A percentile compares a stretch with the other conserved stretches of the same genome.
Evolutionary conservation across 2,113 vertebrate species (phyloP).

Genomic region (Chrysemys picta): DNA sequence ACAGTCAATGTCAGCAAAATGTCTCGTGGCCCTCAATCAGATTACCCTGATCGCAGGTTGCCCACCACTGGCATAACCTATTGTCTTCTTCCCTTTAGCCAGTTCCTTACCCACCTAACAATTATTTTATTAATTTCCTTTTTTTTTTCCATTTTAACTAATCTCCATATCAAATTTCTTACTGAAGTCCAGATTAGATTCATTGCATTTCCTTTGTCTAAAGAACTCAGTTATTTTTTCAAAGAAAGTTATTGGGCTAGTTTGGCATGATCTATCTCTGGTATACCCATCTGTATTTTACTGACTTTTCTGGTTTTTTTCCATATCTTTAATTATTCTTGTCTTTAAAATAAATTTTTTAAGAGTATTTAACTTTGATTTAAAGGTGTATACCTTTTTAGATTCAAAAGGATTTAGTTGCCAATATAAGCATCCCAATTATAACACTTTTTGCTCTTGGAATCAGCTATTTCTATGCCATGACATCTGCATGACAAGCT

Average conservation of each 20-base stretch:
- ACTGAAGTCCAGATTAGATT: neutral
- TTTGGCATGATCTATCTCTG: neutral
- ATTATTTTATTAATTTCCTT: neutral
- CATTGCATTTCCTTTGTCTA: neutral
- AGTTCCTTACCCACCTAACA: neutral
- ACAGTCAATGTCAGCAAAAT: no score
- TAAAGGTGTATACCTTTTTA: neutral
- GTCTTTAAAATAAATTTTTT: neutral
- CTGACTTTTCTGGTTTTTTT: neutral
- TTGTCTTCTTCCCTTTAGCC: neutral
- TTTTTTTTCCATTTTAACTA: neutral
- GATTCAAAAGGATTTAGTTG: neutral
- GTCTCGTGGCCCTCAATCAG: no score
- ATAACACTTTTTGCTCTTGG: neutral
- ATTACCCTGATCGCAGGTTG: no score
- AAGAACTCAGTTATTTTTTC: neutral
- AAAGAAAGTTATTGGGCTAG: neutral
- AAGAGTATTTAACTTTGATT: neutral
- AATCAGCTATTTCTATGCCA: neutral
- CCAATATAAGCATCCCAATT: neutral
- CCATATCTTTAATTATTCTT: neutral
- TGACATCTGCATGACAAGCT: neutral
- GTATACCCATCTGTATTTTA: neutral
- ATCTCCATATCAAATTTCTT: neutral
- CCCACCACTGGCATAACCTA: neutral